Evolutionary conservation across 2,797 vertebrate species (phyloP), one percentile per base, ranked within the genome.

Genomic region (Pseudotriccus pelzelni): DNA sequence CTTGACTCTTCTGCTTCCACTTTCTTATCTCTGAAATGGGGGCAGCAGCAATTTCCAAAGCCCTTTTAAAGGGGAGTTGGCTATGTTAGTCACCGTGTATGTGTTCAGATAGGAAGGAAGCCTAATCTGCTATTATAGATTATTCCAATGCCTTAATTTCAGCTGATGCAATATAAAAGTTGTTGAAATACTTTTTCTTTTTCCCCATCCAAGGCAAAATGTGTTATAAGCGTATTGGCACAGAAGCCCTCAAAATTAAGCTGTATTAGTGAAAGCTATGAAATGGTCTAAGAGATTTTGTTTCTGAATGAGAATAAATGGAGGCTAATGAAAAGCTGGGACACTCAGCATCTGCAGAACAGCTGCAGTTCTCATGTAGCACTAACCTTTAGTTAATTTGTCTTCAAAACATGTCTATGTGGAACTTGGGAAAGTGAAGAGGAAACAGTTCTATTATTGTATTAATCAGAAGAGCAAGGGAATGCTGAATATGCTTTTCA

Each of bases 21-120:
- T 89, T 92, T 95, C 89, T 97, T 96, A 97, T 97, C 96, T 96
- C 53, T 75, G 68, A 92, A 94, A 72, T 41, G 53, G 94, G 93
- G 72, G 46, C 68, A 85, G 32, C 95, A 96, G 95, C 60, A 14
- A 91, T 94, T 93, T 93, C 53, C 14, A 80, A 91, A 91, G 60
- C 43, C 34, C 30, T 83, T 87, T 58, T 70, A 37, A 80, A 75
- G 79, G 94, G 95, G 94, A 95, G 93, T 90, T 94, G 72, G 36
- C 95, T 82, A 43, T 63, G 5, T 89, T 83, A 83, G 75, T 85
- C 73, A 84, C 90, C 39, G 19, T 95, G 93, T 69, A 93, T 89
- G 72, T 83, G 36, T 87, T 95, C 81, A 87, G 96, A 96, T 96
- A 97, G 93, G 89, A 93, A 93, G 78, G 66, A 93, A 87, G 22